Base-by-base conservation (phyloP, 2,888 invertebrate species). In the Litoditis marina region DNA sequence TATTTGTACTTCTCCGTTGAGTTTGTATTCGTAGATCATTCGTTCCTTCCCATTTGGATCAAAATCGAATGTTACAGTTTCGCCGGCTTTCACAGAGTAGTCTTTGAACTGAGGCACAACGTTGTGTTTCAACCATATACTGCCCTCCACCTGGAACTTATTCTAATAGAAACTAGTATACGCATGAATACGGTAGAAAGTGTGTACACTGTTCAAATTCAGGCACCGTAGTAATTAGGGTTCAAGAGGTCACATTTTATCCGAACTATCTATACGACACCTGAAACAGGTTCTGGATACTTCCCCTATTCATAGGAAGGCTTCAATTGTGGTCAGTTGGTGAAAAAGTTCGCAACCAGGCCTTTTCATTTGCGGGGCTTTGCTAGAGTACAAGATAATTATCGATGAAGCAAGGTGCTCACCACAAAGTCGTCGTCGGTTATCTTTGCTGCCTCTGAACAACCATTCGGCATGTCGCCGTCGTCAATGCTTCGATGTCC, bases 1-100 rank as follows among this genome's bases (percentile, higher is more conserved):
- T 4, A 58, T 46, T 28, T 63, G 58, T 7, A 58, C 44, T 39
- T 66, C 66, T 52, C 66, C 60, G 27, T 60, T 58, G 6, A 60
- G 34, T 25, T 25, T 27, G 52, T 60, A 66, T n/a, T 58, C 59
- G 53, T 36, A 63, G 0, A 62, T 28, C 22, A 63, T 31, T 16
- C 36, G 51, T 28, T 27, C 31, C 25, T 32, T 59, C 4, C 31
- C 56, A 0, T 27, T 30, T 1, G 46, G 47, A 11, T 25, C 30
- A 30, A 62, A 57, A 36, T 62, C 58, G 19, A 50, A 7, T 11
- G 22, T 28, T 3, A 49, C 39, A 11, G 34, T 16, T 11, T 44
- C 31, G 25, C 59, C 59, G 30, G 59, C 39, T 28, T 36, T 50
- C 7, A 51, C 27, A 16, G 34, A 39, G 1, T 39, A 13, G 13